Percentiles rank a stretch among this genome's conserved stretches.
phyloP scores from a whole-genome alignment of 2,888 invertebrate species.

The Pseudoips prasinana region DNA sequence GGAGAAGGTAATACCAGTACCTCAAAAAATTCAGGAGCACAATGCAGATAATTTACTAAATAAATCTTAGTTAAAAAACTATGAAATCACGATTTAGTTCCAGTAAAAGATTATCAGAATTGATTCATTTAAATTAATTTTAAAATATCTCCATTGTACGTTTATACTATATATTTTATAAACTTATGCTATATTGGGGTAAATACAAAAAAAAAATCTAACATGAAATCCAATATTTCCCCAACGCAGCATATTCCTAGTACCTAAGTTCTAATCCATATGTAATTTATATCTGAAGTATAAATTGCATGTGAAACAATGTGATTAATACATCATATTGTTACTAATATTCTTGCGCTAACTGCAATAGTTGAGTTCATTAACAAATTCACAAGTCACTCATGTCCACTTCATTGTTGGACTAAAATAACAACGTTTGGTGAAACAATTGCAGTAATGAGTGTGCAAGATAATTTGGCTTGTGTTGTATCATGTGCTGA shows the following conservation, averaged over 20 bases:
- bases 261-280: slow-evolving; percentile 55
- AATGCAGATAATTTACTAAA: slow-evolving; percentile 52
- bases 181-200: slow-evolving; percentile 56
- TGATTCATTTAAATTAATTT: slow-evolving; percentile 1
- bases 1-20: slow-evolving; percentile 76
- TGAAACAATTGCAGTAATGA: slow-evolving; percentile 29
- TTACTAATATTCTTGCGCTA: slow-evolving; percentile 63
- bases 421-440: slow-evolving; percentile 1
- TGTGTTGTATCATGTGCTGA: slow-evolving; percentile 67
- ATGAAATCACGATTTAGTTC: too few relatives aligned
- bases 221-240: slow-evolving; percentile 13
- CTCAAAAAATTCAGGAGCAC: slow-evolving; percentile 68
- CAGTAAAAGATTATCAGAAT: background rate
- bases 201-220: slow-evolving; percentile 6
- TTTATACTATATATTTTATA: slow-evolving; percentile 35
- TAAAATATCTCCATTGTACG: slow-evolving; percentile 60
- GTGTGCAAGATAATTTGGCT: slow-evolving; percentile 59
- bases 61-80: too few relatives aligned
- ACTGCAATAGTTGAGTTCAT: slow-evolving; percentile 27
- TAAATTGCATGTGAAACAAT: slow-evolving; percentile 60
- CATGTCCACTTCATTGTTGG: background rate
- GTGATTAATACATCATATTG: slow-evolving; percentile 26
- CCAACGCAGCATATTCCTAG: slow-evolving; percentile 60
- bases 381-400: background rate
- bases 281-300: slow-evolving; percentile 55